Conservation (phyloP, 2,797 vertebrate species). For the Lutjanus campechanus region DNA sequence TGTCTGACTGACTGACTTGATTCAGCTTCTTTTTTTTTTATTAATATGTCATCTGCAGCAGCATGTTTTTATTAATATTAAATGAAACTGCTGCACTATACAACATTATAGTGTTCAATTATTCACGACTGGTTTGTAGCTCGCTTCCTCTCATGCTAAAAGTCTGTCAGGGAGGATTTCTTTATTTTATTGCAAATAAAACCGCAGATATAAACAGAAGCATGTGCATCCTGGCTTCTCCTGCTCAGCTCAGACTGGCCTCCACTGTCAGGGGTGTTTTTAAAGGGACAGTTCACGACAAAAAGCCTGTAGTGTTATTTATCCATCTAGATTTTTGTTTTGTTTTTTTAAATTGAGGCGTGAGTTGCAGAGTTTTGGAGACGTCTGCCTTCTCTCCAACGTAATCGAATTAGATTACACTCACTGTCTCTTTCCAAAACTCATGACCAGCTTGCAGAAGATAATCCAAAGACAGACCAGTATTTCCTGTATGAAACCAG, state of each 20-base stretch:
- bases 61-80: conserved; percentile 51
- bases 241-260: background rate
- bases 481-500: too few species aligned
- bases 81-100: conserved; percentile 45
- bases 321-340: too few species aligned
- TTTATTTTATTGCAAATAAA: background rate
- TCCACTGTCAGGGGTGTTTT: too few species aligned
- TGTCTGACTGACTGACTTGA: conserved; percentile 21
- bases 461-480: too few species aligned
- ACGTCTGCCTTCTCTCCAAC: too few species aligned
- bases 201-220: background rate
- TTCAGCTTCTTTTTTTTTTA: conserved; percentile 28
- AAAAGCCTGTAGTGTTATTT: too few species aligned
- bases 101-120: conserved; percentile 49
- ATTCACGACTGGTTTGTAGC: conserved; percentile 45
- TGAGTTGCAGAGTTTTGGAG: too few species aligned
- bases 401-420: too few species aligned
- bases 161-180: background rate
- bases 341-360: too few species aligned
- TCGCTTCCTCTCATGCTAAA: background rate
- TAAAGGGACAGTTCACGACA: too few species aligned
- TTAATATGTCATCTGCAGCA: conserved; percentile 25
- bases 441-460: too few species aligned
- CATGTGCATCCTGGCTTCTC: background rate
- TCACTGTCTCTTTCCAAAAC: too few species aligned